Base-by-base conservation (phyloP, 2,113 vertebrate species). In the Dinomys branickii region DNA sequence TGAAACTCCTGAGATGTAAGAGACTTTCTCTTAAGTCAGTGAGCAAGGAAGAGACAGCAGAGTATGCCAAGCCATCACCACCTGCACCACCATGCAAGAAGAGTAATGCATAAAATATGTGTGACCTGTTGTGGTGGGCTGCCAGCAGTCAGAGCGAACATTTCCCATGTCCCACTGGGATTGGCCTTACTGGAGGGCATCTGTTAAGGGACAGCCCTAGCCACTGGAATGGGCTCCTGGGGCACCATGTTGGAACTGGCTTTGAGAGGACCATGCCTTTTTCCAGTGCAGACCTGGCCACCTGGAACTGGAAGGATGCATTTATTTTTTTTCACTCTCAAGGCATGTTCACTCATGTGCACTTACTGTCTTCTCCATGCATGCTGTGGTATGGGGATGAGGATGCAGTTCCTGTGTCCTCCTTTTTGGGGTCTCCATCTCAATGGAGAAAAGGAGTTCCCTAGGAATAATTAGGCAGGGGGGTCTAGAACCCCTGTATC, bases 391-490 rank as follows among this genome's bases (percentile, higher is more conserved):
- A 20, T n/a, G 26, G 50, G 7, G 4, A 3, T 30, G 13, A 54
- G 61, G 54, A 35, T 2, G 11, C 22, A n/a, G 35, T 20, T 16
- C 28, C 26, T 61, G 2, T 5, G 0, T 41, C 35, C n/a, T 19
- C 12, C 38, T 2, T 12, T 16, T 28, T 33, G 58, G 16, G 58
- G 4, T 52, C 22, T 7, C 1, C 44, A 10, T 50, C 54, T 35
- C 19, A 1, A 6, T 65, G 13, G 35, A 10, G 54, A 82, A 44
- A 50, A 33, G 8, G 19, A 41, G 61, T 26, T 4, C 1, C 5
- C 0, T 7, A 1, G 54, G 54, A 33, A 8, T 20, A 3, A 0
- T 5, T 22, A 59, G 38, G 33, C 2, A 3, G 9, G 14, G 1
- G 10, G 8, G 28, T 58, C n/a, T 20, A 47, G 50, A 47, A n/a